These are phyloP conservation scores for Holothuria glaberrima DNA, from an alignment of 35 echinoderm and acorn worm species.

Conservation along the genomic window DNA sequence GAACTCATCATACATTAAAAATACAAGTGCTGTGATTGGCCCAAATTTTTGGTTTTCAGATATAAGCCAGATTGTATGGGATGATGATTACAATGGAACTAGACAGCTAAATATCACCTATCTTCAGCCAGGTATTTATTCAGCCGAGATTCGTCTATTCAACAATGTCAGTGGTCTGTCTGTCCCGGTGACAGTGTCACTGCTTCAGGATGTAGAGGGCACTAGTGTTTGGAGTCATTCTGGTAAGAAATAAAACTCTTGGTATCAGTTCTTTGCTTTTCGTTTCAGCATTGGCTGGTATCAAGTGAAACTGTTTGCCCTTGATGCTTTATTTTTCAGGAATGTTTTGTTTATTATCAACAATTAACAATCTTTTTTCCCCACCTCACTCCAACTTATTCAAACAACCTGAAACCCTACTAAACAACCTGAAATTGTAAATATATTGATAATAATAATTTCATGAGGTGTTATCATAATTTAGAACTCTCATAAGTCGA, in stretches of 20 bases:
- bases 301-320: too few species aligned
- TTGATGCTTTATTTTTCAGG: too few species aligned
- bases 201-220: background rate
- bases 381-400: too few species aligned
- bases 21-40: background rate
- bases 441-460: too few species aligned
- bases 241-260: background rate
- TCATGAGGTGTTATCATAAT: too few species aligned
- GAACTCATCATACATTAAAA: too few species aligned
- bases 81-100: background rate
- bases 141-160: background rate
- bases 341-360: too few species aligned
- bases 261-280: background rate
- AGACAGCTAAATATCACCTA: too few species aligned
- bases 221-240: background rate
- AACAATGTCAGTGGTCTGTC: conserved; percentile 14
- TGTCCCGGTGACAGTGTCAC: background rate
- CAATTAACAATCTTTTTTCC: too few species aligned
- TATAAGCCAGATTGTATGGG: background rate
- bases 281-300: background rate
- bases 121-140: background rate
- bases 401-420: too few species aligned
- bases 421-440: too few species aligned
- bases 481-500: too few species aligned
- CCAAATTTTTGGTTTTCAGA: background rate